Base-by-base conservation (phyloP, 2,113 vertebrate genomes). In the Danionella cerebrum region DNA sequence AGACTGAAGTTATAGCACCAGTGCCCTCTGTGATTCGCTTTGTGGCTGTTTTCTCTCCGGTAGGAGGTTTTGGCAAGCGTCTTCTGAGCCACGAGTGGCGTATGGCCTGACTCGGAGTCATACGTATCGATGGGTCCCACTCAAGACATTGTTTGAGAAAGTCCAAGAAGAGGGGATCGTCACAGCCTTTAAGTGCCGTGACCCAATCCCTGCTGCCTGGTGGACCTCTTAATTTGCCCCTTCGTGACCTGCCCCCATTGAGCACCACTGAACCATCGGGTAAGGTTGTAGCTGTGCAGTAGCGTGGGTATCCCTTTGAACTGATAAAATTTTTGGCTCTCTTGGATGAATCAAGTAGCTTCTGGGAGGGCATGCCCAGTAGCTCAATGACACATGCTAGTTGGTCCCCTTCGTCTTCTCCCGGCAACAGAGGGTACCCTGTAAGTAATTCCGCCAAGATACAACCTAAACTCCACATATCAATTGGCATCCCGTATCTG, bases 391-490 rank as follows among this genome's bases (percentile, higher is more conserved):
- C 94, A 87, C 95, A 98, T 63, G 96, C 93, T 79, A 99, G 87
- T 80, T 99, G 96, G 85, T 99, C 96, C 51, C 93, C 91, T 84
- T 99, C 96, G 25, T 98, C 96, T 79, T 99, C 96, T 29, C 96
- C 96, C 1, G 96, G 96, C 47, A 99, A 69, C 71, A 99, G 92
- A 0, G 96, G 96, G 75, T 95, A 98, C 41, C 96, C 96, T 0
- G 95, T 98, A 22, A 99, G 86, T 63, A 99, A 91, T 83, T 99
- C 96, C 0, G 96, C 96, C n/a, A 99, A 88, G 79, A 99, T 98
- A 80, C 96, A 99, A 52, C 96, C 96, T 85, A 99, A 86, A 82
- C 95, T 98, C 96, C 96, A 99, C 94, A 99, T 98, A 73, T 99
- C 96, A 12, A 98, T 99, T 29, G 96, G 94, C 94, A 98, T 97